phyloP scores from a whole-genome alignment of 2,888 invertebrate species.

The Craniophora ligustri region DNA sequence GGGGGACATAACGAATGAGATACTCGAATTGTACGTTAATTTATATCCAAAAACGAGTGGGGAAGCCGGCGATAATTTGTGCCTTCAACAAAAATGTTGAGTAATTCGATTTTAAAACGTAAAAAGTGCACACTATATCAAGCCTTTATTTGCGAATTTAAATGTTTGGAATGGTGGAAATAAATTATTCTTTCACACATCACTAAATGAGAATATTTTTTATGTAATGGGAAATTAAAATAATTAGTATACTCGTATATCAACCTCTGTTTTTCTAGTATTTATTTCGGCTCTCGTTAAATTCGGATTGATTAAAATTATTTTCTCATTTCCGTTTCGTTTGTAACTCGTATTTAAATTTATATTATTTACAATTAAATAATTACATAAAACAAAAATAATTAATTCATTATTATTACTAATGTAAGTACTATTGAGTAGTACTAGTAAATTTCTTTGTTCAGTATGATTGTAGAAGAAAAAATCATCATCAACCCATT shows the following conservation, averaged over 20 bases:
- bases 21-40: conserved; percentile 35
- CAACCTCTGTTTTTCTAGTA: neutral
- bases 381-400: no score
- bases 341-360: no score
- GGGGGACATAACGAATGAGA: conserved; percentile 24
- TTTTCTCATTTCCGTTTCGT: neutral
- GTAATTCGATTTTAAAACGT: conserved; percentile 23
- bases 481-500: no score
- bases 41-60: conserved; percentile 35
- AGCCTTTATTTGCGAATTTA: conserved; percentile 8
- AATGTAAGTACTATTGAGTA: no score
- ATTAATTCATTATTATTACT: no score
- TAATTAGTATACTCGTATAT: no score
- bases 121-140: conserved; percentile 11
- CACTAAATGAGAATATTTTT: conserved; percentile 4
- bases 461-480: no score
- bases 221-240: neutral
- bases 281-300: neutral
- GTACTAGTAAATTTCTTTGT: no score
- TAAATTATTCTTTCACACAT: conserved; percentile 6
- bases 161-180: neutral
- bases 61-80: conserved; percentile 22
- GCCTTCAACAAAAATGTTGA: conserved; percentile 23
- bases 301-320: neutral
- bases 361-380: no score